Conservation (phyloP, 2,113 vertebrate genomes). For the Ramphastos sulfuratus region DNA sequence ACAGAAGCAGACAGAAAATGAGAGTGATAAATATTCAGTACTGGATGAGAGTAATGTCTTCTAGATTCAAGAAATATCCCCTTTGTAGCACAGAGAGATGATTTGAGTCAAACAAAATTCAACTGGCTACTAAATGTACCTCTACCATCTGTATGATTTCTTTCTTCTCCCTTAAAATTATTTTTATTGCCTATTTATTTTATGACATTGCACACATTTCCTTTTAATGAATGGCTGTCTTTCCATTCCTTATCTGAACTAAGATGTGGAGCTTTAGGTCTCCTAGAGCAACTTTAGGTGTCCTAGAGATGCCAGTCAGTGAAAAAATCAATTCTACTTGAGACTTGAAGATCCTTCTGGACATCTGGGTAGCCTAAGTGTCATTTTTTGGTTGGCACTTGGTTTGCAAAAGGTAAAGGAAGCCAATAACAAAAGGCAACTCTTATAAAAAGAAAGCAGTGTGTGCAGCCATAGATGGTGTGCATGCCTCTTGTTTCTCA, state of each 20-base stretch:
- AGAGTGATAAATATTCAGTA: neutral
- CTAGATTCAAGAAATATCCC: no score
- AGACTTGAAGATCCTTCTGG: neutral
- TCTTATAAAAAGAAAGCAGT: neutral
- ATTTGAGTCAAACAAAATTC: neutral
- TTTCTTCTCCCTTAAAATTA: neutral
- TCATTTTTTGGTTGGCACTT: neutral
- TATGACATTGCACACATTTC: neutral
- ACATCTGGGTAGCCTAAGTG: neutral
- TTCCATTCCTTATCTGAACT: neutral
- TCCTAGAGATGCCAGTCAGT: neutral
- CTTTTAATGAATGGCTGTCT: neutral
- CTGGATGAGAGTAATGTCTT: no score
- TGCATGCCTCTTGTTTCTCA: neutral
- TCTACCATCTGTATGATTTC: neutral
- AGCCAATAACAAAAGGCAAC: neutral
- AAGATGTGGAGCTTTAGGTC: neutral
- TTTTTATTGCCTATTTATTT: neutral
- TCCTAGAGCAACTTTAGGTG: neutral
- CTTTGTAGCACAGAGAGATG: neutral
- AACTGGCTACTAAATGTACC: neutral
- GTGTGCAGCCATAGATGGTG: neutral
- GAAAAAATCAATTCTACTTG: neutral
- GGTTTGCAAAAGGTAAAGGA: neutral
- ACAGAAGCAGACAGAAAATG: neutral